Evolutionary conservation across 2,888 invertebrate genomes (phyloP).

Genomic region (Andrena trimmerana): DNA sequence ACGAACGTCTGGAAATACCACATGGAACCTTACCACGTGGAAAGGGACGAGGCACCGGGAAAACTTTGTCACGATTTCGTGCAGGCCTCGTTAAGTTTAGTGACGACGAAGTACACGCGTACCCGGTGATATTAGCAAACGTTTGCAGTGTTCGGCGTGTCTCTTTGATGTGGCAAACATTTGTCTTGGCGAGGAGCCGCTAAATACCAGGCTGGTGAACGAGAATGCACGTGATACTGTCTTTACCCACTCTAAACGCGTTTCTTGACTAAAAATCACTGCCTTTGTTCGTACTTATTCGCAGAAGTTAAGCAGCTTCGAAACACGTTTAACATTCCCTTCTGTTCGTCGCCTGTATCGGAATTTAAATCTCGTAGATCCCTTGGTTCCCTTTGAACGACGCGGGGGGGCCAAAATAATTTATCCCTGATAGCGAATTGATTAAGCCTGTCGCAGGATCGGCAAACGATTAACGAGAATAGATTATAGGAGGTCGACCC

Average conservation of each 20-base stretch:
- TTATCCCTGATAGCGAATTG: constrained; percentile 32
- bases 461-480: constrained; percentile 53
- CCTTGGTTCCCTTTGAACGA: background rate
- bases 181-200: constrained; percentile 49
- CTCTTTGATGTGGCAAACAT: constrained; percentile 61
- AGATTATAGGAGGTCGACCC: constrained; percentile 34
- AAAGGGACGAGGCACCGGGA: background rate
- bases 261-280: background rate
- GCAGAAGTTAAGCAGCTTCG: background rate
- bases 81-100: constrained; percentile 34
- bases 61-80: background rate
- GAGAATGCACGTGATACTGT: background rate
- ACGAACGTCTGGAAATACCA: constrained; percentile 34
- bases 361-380: background rate
- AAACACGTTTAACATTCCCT: background rate
- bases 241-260: background rate
- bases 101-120: constrained; percentile 27
- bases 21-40: background rate
- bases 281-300: background rate
- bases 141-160: constrained; percentile 38
- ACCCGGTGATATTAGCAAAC: constrained; percentile 45
- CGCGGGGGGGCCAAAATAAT: constrained; percentile 22
- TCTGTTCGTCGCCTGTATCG: background rate
- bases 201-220: background rate
- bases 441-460: constrained; percentile 31